Percentiles rank a stretch among this genome's conserved stretches.
These are phyloP conservation scores for Phrynocephalus forsythii DNA, from an alignment of 2,797 vertebrate genomes.

Conservation along the genomic window DNA sequence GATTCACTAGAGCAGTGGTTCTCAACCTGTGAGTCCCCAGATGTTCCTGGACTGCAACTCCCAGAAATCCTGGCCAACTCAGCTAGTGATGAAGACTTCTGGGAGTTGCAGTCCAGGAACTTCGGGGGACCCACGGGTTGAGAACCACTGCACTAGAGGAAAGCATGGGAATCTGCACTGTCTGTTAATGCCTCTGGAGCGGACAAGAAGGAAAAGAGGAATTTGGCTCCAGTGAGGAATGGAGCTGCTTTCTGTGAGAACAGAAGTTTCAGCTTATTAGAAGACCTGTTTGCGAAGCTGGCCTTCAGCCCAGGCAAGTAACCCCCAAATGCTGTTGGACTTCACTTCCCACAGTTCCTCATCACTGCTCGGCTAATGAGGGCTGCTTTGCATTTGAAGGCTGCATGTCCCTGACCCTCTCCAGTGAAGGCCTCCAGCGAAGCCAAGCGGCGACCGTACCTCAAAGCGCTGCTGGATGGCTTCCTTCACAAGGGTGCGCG, in stretches of 20 bases:
- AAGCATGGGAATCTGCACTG: background rate
- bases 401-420: background rate
- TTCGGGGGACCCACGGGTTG: no score
- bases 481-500: conserved; percentile 85
- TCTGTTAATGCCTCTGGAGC: no score
- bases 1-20: no score
- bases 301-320: background rate
- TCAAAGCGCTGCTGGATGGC: conserved; percentile 82
- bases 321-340: no score
- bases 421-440: background rate
- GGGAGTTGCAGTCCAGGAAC: no score
- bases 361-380: no score
- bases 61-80: no score
- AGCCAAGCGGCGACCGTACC: conserved; percentile 72
- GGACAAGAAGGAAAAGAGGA: background rate
- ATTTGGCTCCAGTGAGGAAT: background rate
- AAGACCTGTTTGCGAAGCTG: background rate
- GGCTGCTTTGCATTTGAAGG: background rate
- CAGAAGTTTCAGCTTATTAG: background rate
- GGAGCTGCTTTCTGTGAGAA: background rate
- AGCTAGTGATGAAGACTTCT: no score
- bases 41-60: no score
- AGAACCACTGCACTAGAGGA: no score
- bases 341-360: no score
- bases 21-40: no score